Evolutionary conservation across 1,140 invertebrate species (phyloP), one percentile per base, ranked within the genome.

Genomic region (Drosophila tristis): DNA sequence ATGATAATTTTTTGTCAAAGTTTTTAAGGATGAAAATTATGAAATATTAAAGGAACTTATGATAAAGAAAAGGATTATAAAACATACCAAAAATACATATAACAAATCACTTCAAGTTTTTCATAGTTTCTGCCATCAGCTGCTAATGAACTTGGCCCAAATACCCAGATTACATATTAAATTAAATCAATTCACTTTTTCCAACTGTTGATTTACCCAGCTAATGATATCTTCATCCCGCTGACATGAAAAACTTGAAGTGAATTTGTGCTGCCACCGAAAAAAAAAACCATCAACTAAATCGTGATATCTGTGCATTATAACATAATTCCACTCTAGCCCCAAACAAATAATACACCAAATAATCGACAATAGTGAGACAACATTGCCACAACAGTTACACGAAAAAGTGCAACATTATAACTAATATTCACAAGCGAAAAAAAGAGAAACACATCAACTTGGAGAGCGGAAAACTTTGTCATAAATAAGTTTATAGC

Each of bases 281-380:
- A 57, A 81, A 81, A 77, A 25, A 25, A 25, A 25, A 25, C 11
- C 59, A 48, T 64, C 74, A 74, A 84, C 48, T 65, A 70, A 81
- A 74, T 87, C 64, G 81, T 87, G 74, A 70, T 60, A 74, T 74
- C 71, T 86, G 67, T 81, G 78, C 55, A 74, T 80, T 86, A 86
- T 63, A 61, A 81, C 53, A 50, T 48, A 62, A 78, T 66, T 57
- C 73, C 73, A 50, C 74, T 80, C 74, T 76, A 77, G 67, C 61
- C 59, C 63, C 53, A 79, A 76, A 65, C 56, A 74, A 59, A 67
- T 68, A 78, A 47, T 63, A 68, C 60, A 62, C 50, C 35, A 51
- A 75, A 67, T 70, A 71, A 71, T 70, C 73, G 61, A 67, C 55
- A 64, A 42, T 49, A 67, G 73, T 76, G 63, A 78, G 48, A 64